phyloP scores from a whole-genome alignment of 2,888 invertebrate species.

The Eupeodes latifasciatus region DNA sequence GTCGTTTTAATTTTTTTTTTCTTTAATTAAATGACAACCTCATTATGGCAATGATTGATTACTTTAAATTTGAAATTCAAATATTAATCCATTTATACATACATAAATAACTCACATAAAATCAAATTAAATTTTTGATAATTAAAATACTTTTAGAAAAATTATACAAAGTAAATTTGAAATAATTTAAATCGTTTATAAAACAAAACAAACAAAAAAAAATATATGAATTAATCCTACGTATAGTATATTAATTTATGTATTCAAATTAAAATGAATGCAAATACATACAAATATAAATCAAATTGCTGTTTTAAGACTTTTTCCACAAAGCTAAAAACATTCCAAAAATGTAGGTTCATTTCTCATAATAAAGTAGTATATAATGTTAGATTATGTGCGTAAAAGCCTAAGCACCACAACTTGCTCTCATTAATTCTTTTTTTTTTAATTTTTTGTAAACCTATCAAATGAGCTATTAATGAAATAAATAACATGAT shows the following conservation, averaged over 20 bases:
- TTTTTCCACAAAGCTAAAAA: not conserved
- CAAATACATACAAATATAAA: not conserved
- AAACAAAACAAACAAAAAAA: no score
- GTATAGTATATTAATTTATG: not conserved
- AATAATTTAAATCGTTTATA: no score
- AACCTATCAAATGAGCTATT: conserved; percentile 11
- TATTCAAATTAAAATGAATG: not conserved
- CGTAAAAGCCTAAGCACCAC: conserved; percentile 21
- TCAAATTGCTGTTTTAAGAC: not conserved
- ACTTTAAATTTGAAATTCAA: no score
- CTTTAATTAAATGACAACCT: no score
- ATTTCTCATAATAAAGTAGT: not conserved
- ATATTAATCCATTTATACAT: no score
- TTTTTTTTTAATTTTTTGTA: not conserved
- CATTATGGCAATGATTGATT: no score
- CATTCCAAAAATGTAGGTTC: not conserved
- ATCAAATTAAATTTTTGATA: no score
- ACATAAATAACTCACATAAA: no score
- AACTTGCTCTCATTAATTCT: not conserved
- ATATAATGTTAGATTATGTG: not conserved
- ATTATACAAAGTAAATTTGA: no score
- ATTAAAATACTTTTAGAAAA: no score
- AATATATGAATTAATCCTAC: not conserved
- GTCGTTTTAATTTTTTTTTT: no score
- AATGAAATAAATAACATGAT: conserved; percentile 38